A percentile compares a stretch with the other conserved stretches of the same genome.
Conservation (phyloP, 2,113 vertebrate species). For the Hassar affinis region DNA sequence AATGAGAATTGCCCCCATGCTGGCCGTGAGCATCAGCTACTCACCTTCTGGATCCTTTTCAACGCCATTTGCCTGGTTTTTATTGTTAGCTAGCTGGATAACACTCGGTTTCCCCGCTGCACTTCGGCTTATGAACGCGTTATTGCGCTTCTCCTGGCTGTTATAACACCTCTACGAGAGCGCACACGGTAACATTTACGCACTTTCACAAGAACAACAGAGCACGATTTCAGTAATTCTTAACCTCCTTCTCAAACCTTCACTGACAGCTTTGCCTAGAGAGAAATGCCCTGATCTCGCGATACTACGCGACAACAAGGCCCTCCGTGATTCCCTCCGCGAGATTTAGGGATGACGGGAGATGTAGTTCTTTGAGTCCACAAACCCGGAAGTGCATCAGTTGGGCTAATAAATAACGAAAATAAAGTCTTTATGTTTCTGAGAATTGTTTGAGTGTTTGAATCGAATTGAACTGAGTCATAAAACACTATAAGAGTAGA, state of each 20-base stretch:
- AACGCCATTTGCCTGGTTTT: slow-evolving; percentile 75
- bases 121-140: slow-evolving; percentile 46
- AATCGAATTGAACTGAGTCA: no score
- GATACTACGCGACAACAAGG: slow-evolving; percentile 51
- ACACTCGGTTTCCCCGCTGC: slow-evolving; percentile 65
- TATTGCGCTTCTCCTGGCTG: neutral
- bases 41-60: slow-evolving; percentile 83
- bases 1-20: neutral
- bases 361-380: neutral
- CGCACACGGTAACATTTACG: slow-evolving; percentile 35
- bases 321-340: neutral
- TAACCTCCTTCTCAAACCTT: slow-evolving; percentile 51
- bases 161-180: neutral
- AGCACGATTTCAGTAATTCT: slow-evolving; percentile 47
- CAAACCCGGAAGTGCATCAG: neutral
- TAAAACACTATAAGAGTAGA: no score
- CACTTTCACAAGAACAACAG: slow-evolving; percentile 34
- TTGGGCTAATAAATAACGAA: neutral
- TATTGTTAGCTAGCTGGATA: slow-evolving; percentile 67
- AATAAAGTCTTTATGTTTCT: neutral
- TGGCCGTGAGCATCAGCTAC: slow-evolving; percentile 51
- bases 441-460: no score
- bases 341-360: neutral
- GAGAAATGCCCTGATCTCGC: slow-evolving; percentile 59
- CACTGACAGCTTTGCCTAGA: slow-evolving; percentile 55